Percentiles rank a stretch among this genome's conserved stretches.
Evolutionary conservation across 2,797 vertebrate genomes (phyloP).

Genomic region (Hoplostethus atlanticus): DNA sequence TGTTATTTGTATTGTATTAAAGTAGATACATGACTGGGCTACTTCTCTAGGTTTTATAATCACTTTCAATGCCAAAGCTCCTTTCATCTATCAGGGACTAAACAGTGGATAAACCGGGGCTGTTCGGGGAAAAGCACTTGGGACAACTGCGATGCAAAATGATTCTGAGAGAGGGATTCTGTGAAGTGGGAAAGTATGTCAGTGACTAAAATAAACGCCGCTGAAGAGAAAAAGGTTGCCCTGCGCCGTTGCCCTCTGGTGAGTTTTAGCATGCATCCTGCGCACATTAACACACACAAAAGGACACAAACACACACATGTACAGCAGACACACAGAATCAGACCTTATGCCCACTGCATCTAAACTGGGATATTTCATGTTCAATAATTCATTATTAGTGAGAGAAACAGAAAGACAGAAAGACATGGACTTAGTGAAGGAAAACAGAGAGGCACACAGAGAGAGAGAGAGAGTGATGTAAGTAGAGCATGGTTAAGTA

Average conservation of each 20-base stretch:
- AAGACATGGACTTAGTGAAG: slow-evolving; percentile 6
- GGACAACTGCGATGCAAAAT: slow-evolving; percentile 26
- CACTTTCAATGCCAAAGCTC: slow-evolving; percentile 23
- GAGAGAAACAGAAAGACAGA: slow-evolving; percentile 23
- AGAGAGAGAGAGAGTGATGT: slow-evolving; percentile 22
- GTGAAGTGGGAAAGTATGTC: slow-evolving; percentile 54
- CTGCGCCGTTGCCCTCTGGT: slow-evolving; percentile 45
- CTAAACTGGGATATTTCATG: slow-evolving; percentile 37
- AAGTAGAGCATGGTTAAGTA: slow-evolving; percentile 32
- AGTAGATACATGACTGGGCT: slow-evolving; percentile 9
- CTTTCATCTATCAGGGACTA: slow-evolving; percentile 22
- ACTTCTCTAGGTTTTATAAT: slow-evolving; percentile 1
- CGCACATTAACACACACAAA: slow-evolving; percentile 10
- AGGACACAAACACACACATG: slow-evolving; percentile 9
- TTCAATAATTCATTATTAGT: slow-evolving; percentile 69
- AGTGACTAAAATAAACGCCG: slow-evolving; percentile 44
- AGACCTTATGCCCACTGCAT: slow-evolving; percentile 17
- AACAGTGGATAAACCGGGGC: slow-evolving; percentile 27
- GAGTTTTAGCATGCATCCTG: slow-evolving; percentile 45
- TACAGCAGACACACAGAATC: slow-evolving; percentile 23
- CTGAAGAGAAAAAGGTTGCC: slow-evolving; percentile 18
- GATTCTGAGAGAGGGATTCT: slow-evolving; percentile 30
- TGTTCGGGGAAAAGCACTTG: slow-evolving; percentile 14
- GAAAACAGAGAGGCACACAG: not conserved
- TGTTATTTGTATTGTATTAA: not conserved